These are phyloP conservation scores for Syngnathus floridae DNA, from an alignment of 2,113 vertebrate genomes.

Conservation along the genomic window DNA sequence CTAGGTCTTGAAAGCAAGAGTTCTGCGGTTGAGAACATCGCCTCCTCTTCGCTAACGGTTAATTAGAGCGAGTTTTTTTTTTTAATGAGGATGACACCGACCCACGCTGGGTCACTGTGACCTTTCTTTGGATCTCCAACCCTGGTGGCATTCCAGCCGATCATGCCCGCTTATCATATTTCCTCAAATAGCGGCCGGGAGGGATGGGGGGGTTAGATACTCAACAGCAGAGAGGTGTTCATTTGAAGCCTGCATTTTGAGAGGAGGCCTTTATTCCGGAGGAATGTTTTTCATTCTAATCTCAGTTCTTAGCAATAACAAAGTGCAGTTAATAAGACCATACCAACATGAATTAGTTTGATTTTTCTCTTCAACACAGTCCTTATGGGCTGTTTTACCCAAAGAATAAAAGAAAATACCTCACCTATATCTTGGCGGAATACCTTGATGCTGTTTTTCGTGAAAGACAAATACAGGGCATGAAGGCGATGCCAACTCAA, in stretches of 20 bases:
- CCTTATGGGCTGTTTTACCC: not conserved
- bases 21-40: constrained; percentile 44
- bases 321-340: not conserved
- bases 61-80: constrained; percentile 22
- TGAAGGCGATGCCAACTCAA: too few relatives aligned
- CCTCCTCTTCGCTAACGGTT: constrained; percentile 59
- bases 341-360: not conserved
- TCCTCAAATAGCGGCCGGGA: constrained; percentile 11
- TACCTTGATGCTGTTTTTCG: too few relatives aligned
- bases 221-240: not conserved
- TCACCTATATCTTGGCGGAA: too few relatives aligned
- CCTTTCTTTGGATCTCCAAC: constrained; percentile 60
- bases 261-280: not conserved
- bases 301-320: not conserved
- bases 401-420: not conserved
- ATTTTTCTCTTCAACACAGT: not conserved
- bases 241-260: not conserved
- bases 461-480: too few relatives aligned
- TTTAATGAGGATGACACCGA: constrained; percentile 71
- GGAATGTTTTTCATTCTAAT: not conserved
- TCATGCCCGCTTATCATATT: constrained; percentile 20
- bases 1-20: constrained; percentile 59
- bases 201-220: too few relatives aligned
- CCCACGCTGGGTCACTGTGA: constrained; percentile 61
- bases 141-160: constrained; percentile 31